Conservation (phyloP, 1,140 invertebrate species). For the Drosophila lacteicornis region DNA sequence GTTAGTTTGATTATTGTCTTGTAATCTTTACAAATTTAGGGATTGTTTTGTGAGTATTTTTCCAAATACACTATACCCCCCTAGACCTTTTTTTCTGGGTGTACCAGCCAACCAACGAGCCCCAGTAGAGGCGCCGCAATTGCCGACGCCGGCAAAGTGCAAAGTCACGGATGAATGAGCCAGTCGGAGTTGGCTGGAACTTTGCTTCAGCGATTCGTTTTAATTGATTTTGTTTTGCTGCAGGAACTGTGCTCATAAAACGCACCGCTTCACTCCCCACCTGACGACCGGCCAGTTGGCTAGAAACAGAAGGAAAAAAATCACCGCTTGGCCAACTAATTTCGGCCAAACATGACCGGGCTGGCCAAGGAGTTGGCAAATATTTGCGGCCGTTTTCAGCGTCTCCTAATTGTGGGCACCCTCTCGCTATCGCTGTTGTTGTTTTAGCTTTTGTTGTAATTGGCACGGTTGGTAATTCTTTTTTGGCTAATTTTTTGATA, state of each 20-base stretch:
- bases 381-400: conserved; percentile 68
- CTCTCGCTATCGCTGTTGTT: conserved; percentile 21
- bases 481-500: conserved; percentile 69
- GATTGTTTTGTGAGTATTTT: background rate
- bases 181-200: conserved; percentile 65
- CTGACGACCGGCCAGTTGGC: conserved; percentile 1
- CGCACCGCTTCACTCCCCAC: conserved; percentile 51
- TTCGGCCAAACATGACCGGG: conserved; percentile 59
- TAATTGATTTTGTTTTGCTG: conserved; percentile 78
- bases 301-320: conserved; percentile 30
- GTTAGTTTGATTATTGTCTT: too few relatives aligned
- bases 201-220: conserved; percentile 76
- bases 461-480: conserved; percentile 60
- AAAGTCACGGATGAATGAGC: conserved; percentile 80
- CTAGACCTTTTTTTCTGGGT: background rate
- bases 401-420: conserved; percentile 62
- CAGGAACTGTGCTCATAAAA: conserved; percentile 52
- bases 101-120: conserved; percentile 1
- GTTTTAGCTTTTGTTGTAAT: conserved; percentile 62
- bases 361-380: conserved; percentile 70
- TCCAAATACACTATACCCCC: background rate
- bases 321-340: conserved; percentile 74
- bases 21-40: background rate
- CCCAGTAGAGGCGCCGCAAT: conserved; percentile 45
- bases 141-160: conserved; percentile 58